phyloP scores from a whole-genome alignment of 2,113 vertebrate species.

The Bubo blakistoni region DNA sequence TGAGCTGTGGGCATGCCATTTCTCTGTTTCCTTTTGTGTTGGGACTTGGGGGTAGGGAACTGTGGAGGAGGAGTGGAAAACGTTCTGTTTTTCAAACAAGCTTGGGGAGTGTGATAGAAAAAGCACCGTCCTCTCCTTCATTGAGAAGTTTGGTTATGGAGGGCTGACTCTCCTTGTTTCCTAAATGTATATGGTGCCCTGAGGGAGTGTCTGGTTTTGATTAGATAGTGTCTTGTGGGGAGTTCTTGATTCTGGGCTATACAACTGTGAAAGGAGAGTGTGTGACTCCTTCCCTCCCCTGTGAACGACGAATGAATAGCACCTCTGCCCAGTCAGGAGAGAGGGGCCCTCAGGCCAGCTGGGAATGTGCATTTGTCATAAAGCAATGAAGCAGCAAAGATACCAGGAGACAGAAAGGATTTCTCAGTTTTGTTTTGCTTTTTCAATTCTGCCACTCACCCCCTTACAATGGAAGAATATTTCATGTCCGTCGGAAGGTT shows the following conservation, averaged over 20 bases:
- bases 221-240: constrained; percentile 33
- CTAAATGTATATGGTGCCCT: constrained; percentile 58
- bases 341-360: constrained; percentile 30
- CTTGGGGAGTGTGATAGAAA: neutral
- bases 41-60: neutral
- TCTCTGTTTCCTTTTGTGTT: neutral
- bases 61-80: neutral
- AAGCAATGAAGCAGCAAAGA: constrained; percentile 64
- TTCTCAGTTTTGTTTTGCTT: neutral
- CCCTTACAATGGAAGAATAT: neutral
- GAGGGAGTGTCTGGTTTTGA: constrained; percentile 47
- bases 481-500: neutral
- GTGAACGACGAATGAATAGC: constrained; percentile 12
- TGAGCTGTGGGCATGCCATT: neutral
- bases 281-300: constrained; percentile 23
- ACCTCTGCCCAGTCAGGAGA: constrained; percentile 44
- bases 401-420: constrained; percentile 40
- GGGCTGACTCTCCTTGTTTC: constrained; percentile 31
- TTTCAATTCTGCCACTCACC: neutral
- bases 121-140: neutral
- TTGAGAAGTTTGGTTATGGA: constrained; percentile 49
- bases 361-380: constrained; percentile 53
- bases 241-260: constrained; percentile 43
- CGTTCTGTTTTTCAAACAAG: neutral
- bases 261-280: neutral